Evolutionary conservation across 2,888 invertebrate species (phyloP).

Genomic region (Eretmocerus hayati): DNA sequence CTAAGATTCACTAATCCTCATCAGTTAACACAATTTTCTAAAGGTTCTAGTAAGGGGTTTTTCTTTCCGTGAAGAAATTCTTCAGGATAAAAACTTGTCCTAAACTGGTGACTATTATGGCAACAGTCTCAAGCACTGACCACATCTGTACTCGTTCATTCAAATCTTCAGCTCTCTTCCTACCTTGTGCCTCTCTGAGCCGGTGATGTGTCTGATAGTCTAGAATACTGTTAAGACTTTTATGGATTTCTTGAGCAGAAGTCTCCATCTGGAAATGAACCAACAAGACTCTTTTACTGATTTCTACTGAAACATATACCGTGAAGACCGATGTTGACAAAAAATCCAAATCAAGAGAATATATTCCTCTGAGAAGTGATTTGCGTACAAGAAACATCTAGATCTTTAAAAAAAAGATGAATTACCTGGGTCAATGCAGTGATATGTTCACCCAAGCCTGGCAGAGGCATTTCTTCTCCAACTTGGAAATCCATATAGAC

Average conservation of each 20-base stretch:
- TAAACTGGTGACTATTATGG: constrained; percentile 78
- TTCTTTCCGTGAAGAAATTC: constrained; percentile 72
- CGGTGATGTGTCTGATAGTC: constrained; percentile 98
- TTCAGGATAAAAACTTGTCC: constrained; percentile 86
- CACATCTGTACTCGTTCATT: constrained; percentile 91
- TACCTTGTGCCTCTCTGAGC: constrained; percentile 86
- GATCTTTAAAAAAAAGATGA: no score
- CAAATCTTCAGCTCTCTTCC: constrained; percentile 92
- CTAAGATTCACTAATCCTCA: no score
- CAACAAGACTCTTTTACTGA: no score
- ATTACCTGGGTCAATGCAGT: constrained; percentile 86
- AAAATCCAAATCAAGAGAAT: background rate
- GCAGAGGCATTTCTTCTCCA: constrained; percentile 80
- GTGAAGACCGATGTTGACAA: background rate
- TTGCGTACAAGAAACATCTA: no score
- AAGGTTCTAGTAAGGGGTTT: constrained; percentile 25
- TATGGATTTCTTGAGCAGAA: constrained; percentile 83
- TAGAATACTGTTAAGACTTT: constrained; percentile 76
- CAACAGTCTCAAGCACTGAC: constrained; percentile 83
- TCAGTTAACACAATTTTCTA: no score
- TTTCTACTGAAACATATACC: no score
- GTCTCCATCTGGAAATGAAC: constrained; percentile 86
- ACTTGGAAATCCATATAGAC: constrained; percentile 98
- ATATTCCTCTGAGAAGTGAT: no score
- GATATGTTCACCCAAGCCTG: constrained; percentile 79